Evolutionary conservation across 2,888 invertebrate species (phyloP).

Genomic region (Heliothis peltigera): DNA sequence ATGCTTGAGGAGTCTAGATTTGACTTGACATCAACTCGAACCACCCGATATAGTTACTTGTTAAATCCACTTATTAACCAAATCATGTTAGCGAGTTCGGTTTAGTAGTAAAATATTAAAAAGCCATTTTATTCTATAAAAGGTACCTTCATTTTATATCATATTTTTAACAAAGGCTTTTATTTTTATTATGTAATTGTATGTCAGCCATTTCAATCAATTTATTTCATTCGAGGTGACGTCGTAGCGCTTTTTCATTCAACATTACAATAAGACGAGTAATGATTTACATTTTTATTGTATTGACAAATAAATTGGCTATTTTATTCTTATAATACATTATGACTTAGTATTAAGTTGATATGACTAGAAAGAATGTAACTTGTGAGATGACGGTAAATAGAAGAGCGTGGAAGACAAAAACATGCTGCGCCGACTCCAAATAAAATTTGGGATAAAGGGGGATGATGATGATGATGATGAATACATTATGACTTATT

Average conservation of each 20-base stretch:
- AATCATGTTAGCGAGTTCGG: not conserved
- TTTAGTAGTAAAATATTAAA: not conserved
- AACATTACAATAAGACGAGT: slow-evolving; percentile 30
- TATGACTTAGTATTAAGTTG: no score
- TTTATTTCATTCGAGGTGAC: slow-evolving; percentile 31
- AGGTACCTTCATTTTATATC: slow-evolving; percentile 6
- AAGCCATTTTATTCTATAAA: not conserved
- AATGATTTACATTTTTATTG: slow-evolving; percentile 46
- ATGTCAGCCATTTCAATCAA: slow-evolving; percentile 26
- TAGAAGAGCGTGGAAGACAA: no score
- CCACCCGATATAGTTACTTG: no score
- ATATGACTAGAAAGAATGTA: no score
- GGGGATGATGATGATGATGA: no score
- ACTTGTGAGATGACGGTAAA: no score
- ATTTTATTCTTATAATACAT: slow-evolving; percentile 27
- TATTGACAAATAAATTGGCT: slow-evolving; percentile 21
- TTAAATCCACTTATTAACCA: not conserved
- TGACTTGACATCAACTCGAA: no score
- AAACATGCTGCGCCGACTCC: no score
- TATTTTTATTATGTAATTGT: slow-evolving; percentile 10
- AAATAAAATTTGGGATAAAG: no score
- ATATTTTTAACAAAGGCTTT: slow-evolving; percentile 11
- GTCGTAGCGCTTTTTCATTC: slow-evolving; percentile 39
- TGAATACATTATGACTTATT: slow-evolving; percentile 25
- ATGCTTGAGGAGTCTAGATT: no score